phyloP scores from a whole-genome alignment of 2,888 invertebrate genomes.

The Eugnorisma glareosa region DNA sequence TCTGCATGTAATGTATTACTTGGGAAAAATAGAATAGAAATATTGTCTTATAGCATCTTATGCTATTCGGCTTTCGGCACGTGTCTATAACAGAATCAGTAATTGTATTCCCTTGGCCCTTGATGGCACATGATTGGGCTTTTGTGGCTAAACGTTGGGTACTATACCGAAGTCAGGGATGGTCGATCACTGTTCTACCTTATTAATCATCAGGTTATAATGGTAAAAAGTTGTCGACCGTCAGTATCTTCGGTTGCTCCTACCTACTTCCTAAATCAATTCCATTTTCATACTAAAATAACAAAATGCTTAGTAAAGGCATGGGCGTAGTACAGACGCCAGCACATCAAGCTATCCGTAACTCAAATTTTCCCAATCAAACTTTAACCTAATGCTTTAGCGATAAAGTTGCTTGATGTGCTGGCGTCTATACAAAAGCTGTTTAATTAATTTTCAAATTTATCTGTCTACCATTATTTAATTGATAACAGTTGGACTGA shows the following conservation, averaged over 20 bases:
- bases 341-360: too few relatives aligned
- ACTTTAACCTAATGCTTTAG: too few relatives aligned
- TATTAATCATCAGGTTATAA: neutral
- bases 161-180: neutral
- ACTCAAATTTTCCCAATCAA: too few relatives aligned
- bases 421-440: too few relatives aligned
- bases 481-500: neutral
- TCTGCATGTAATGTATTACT: constrained; percentile 7
- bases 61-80: neutral
- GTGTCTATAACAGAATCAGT: neutral
- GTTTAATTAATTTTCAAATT: constrained; percentile 8
- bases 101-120: neutral
- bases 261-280: neutral
- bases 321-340: neutral
- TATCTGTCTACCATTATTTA: neutral
- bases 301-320: neutral
- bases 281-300: neutral
- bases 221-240: neutral
- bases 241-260: neutral
- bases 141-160: neutral
- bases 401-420: too few relatives aligned
- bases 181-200: neutral
- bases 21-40: neutral
- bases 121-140: neutral
- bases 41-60: neutral